phyloP scores from a whole-genome alignment of 2,888 invertebrate genomes.

The Phaonia tiefii region DNA sequence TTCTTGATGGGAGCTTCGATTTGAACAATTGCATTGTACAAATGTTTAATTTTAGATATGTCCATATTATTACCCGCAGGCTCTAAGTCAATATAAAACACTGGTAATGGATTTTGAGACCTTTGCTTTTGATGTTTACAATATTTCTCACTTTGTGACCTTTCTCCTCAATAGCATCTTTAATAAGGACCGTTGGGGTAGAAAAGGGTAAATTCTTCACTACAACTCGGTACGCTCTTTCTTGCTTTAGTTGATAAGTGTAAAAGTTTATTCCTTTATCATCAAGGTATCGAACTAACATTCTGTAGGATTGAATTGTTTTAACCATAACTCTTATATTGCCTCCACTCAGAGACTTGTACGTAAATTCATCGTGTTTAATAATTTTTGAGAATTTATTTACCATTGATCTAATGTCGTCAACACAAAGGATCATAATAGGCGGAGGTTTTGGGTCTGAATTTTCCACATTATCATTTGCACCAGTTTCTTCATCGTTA shows the following conservation, averaged over 20 bases:
- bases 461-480: background rate
- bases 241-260: too few species aligned
- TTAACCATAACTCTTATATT: too few species aligned
- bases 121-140: background rate
- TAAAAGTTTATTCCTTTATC: too few species aligned
- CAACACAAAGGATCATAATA: background rate
- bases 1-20: slow-evolving; percentile 45
- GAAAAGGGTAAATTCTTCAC: too few species aligned
- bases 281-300: background rate
- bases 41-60: slow-evolving; percentile 27
- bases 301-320: background rate
- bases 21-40: slow-evolving; percentile 50
- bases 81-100: slow-evolving; percentile 55
- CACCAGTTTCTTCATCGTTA: background rate
- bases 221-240: too few species aligned
- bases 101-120: slow-evolving; percentile 25
- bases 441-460: background rate
- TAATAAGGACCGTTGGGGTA: too few species aligned
- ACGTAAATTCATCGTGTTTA: background rate
- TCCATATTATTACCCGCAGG: slow-evolving; percentile 51
- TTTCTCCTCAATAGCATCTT: background rate
- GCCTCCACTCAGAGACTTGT: too few species aligned
- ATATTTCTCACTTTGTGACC: too few species aligned
- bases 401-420: too few species aligned
- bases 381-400: too few species aligned